phyloP scores from a whole-genome alignment of 1,140 invertebrate species.

The Apolygus lucorum region DNA sequence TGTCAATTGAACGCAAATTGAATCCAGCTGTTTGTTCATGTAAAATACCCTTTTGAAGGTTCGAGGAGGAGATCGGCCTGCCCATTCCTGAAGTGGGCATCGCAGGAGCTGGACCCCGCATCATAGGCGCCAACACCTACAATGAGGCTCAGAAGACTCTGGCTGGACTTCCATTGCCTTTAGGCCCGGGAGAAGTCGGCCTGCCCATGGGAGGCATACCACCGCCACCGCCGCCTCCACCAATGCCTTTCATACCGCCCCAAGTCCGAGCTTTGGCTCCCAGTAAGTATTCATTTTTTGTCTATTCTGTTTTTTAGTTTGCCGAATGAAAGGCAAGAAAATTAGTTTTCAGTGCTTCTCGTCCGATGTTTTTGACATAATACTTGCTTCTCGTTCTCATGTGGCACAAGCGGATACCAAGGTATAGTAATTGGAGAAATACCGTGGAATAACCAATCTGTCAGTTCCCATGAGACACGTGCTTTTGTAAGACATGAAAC shows the following conservation, averaged over 20 bases:
- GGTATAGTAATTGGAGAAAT: no score
- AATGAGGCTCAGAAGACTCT: constrained; percentile 29
- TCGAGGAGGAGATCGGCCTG: constrained; percentile 36
- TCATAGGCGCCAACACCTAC: constrained; percentile 30
- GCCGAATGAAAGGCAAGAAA: no score
- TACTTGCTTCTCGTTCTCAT: no score
- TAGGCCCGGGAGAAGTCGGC: neutral
- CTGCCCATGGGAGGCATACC: constrained; percentile 35
- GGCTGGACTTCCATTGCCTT: neutral
- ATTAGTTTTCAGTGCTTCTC: no score
- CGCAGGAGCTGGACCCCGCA: constrained; percentile 17
- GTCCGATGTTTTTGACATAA: no score
- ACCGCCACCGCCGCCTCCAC: constrained; percentile 46
- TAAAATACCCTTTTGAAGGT: constrained; percentile 29
- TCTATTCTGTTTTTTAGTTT: no score
- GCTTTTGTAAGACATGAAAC: no score
- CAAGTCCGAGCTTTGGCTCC: constrained; percentile 24
- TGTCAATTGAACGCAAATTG: neutral
- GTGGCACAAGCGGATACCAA: no score
- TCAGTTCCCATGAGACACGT: no score
- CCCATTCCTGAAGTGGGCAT: constrained; percentile 26
- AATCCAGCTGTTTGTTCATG: neutral
- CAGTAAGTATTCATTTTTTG: constrained; percentile 11
- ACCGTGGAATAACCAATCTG: no score
- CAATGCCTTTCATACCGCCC: constrained; percentile 35